phyloP scores from a whole-genome alignment of 1,140 invertebrate species.

The Drosophila hydei region DNA sequence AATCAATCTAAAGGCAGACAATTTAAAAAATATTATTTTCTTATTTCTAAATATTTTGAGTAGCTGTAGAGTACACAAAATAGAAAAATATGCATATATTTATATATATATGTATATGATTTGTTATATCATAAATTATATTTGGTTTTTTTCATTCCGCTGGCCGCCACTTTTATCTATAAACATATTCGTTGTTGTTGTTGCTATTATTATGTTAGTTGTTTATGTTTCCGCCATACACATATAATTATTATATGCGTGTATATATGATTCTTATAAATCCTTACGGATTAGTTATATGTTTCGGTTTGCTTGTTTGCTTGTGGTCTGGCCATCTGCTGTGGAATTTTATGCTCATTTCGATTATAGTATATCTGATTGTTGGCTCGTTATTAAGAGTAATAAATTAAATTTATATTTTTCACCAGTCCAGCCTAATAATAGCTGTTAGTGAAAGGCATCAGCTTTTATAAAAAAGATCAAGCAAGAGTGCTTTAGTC shows the following conservation, averaged over 20 bases:
- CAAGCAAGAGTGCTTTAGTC: neutral
- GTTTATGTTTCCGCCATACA: slow-evolving; percentile 45
- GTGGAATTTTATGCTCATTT: slow-evolving; percentile 22
- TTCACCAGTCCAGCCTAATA: slow-evolving; percentile 8
- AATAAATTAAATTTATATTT: slow-evolving; percentile 37
- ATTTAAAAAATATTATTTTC: slow-evolving; percentile 35
- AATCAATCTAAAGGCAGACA: slow-evolving; percentile 21
- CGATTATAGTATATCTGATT: slow-evolving; percentile 21
- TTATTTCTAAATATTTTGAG: slow-evolving; percentile 15
- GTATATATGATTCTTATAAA: slow-evolving; percentile 20
- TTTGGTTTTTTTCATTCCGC: slow-evolving; percentile 6
- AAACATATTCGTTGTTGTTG: slow-evolving; percentile 6
- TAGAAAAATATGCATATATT: neutral
- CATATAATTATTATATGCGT: slow-evolving; percentile 11
- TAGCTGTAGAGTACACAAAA: slow-evolving; percentile 24
- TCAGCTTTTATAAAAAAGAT: neutral
- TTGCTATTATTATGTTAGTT: slow-evolving; percentile 12
- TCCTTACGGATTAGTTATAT: slow-evolving; percentile 37
- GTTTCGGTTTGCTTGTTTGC: neutral
- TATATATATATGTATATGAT: neutral
- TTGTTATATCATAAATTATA: slow-evolving; percentile 3
- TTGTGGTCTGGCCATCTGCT: slow-evolving; percentile 11
- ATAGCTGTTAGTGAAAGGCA: slow-evolving; percentile 8
- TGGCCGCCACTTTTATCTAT: slow-evolving; percentile 6
- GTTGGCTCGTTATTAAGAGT: slow-evolving; percentile 12